Base-by-base conservation (phyloP, 1,140 invertebrate genomes). In the Cydia fagiglandana region DNA sequence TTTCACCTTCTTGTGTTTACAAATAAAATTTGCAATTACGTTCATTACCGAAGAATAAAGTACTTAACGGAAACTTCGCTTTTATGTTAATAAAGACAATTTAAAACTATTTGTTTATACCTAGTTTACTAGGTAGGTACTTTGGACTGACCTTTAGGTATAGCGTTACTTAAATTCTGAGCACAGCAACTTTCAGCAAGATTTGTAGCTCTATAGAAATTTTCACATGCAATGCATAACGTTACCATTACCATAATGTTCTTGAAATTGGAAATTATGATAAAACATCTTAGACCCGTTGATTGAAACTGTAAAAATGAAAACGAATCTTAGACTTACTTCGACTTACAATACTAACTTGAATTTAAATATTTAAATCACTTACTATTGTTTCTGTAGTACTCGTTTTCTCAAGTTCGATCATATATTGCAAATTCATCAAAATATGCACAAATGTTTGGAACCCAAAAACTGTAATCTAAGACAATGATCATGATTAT, bases 161-260 rank as follows among this genome's bases (percentile, higher is more conserved):
- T 15, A 66, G 9, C 24, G 15, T 66, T 34, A 4, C 24, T 66
- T 66, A 66, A 66, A 13, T 34, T 66, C 30, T 66, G 24, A 15
- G 12, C 17, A 66, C 64, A 66, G 24, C 12, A 30, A 20, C 64
- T 66, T 30, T 66, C 64, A 17, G 64, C 64, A 15, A 4, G 9
- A 5, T 34, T 66, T 4, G 15, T n/a, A 7, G 64, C n/a, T 17
- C 1, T 38, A 38, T 70, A 70, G 34, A 41, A 70, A 38, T 70
- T 70, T 9, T 70, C 66, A 70, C 66, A 70, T n/a, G 66, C 34
- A 10, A 70, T 70, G 30, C 66, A 45, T 15, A 70, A 17, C 1
- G 2, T 70, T 15, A 70, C n/a, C 30, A 70, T n/a, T 9, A 70
- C 9, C 5, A 24, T 17, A 10, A 70, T 2, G 30, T 70, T 45